Evolutionary conservation across 2,888 invertebrate species (phyloP).

Genomic region (Protonemura montana): DNA sequence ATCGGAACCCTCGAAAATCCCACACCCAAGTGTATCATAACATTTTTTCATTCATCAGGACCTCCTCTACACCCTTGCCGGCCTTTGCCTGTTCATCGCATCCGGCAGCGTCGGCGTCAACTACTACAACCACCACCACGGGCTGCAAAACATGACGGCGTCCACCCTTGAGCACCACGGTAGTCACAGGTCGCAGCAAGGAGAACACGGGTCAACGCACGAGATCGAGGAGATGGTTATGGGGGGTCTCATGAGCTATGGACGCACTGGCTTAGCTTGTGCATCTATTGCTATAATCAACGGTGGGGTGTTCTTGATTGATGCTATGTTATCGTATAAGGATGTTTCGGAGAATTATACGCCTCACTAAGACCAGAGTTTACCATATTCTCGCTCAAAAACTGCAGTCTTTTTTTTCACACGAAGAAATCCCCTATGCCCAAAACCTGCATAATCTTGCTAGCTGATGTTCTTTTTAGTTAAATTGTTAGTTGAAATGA

Average conservation of each 20-base stretch:
- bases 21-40: too few relatives aligned
- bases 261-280: conserved; percentile 66
- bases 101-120: conserved; percentile 44
- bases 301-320: conserved; percentile 67
- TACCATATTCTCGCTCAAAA: too few relatives aligned
- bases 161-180: neutral
- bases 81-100: conserved; percentile 47
- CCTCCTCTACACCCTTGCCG: conserved; percentile 46
- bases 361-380: conserved; percentile 54
- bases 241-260: conserved; percentile 55
- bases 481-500: too few relatives aligned
- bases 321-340: conserved; percentile 68
- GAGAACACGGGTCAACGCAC: too few relatives aligned
- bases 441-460: too few relatives aligned
- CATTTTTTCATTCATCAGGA: conserved; percentile 40
- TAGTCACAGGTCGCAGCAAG: too few relatives aligned
- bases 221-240: too few relatives aligned
- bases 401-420: too few relatives aligned
- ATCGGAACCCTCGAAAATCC: too few relatives aligned
- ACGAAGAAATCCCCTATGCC: too few relatives aligned
- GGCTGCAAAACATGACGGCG: conserved; percentile 45
- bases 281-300: conserved; percentile 70
- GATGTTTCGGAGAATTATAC: conserved; percentile 42
- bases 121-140: conserved; percentile 50
- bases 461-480: too few relatives aligned